Conservation (phyloP, 1,140 invertebrate genomes). For the Drosophila lacteicornis region DNA sequence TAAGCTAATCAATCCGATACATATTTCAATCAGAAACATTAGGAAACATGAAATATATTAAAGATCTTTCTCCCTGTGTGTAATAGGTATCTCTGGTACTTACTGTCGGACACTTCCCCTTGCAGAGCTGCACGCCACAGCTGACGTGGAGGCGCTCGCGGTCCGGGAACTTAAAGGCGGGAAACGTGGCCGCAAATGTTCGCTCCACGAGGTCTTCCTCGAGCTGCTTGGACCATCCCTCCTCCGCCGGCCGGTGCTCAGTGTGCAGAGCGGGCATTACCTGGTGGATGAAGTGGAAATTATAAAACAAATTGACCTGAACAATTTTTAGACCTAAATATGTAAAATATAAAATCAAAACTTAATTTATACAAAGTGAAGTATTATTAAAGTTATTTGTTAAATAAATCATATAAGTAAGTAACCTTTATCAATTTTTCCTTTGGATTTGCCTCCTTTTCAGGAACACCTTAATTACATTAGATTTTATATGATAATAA, state of each 20-base stretch:
- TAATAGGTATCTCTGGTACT: slow-evolving; percentile 38
- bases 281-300: slow-evolving; percentile 35
- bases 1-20: no score
- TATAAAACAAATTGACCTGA: not conserved
- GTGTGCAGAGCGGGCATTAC: slow-evolving; percentile 82
- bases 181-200: slow-evolving; percentile 87
- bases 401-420: no score
- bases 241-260: slow-evolving; percentile 70
- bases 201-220: slow-evolving; percentile 84
- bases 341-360: not conserved
- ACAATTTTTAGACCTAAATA: not conserved
- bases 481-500: not conserved
- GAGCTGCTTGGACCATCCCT: slow-evolving; percentile 84
- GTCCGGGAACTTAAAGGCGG: slow-evolving; percentile 92
- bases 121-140: slow-evolving; percentile 89
- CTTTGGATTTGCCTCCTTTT: no score
- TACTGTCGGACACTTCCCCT: slow-evolving; percentile 88
- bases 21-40: no score
- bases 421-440: no score
- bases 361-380: not conserved
- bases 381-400: no score
- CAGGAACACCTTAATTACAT: not conserved
- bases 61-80: not conserved
- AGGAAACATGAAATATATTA: no score
- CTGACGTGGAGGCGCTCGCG: slow-evolving; percentile 89